Conservation (phyloP, 2,797 vertebrate species). For the Anolis apletophallus region DNA sequence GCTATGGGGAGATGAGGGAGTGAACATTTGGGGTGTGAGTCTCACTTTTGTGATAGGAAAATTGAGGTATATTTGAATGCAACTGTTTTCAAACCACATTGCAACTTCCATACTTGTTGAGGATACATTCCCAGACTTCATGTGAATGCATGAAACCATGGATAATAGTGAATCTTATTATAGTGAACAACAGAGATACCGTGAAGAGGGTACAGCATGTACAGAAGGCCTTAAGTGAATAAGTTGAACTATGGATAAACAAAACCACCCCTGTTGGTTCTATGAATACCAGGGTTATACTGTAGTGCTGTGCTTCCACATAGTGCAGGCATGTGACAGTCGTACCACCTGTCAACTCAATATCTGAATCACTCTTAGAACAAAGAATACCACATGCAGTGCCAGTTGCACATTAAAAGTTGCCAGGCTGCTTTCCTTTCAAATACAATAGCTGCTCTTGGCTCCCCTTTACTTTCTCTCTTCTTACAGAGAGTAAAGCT, state of each 20-base stretch:
- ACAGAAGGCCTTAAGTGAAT: too few relatives aligned
- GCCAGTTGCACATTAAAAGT: not conserved
- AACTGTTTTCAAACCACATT: not conserved
- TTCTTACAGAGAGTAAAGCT: not conserved
- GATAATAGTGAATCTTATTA: too few relatives aligned
- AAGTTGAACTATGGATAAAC: too few relatives aligned
- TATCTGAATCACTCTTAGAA: not conserved
- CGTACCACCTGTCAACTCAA: not conserved
- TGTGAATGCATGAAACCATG: too few relatives aligned
- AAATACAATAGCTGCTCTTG: not conserved
- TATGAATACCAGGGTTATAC: too few relatives aligned
- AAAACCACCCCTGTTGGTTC: too few relatives aligned
- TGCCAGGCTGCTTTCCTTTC: not conserved
- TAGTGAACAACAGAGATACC: too few relatives aligned
- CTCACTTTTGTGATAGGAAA: not conserved
- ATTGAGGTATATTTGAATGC: not conserved
- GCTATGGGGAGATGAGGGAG: too few relatives aligned
- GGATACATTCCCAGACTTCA: too few relatives aligned
- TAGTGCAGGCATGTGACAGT: not conserved
- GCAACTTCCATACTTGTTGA: too few relatives aligned
- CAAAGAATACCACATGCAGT: not conserved
- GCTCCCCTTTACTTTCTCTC: not conserved
- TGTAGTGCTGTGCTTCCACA: not conserved
- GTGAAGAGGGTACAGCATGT: too few relatives aligned
- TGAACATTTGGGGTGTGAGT: too few relatives aligned